phyloP scores from a whole-genome alignment of 1,140 invertebrate species.

The Drosophila nasuta region DNA sequence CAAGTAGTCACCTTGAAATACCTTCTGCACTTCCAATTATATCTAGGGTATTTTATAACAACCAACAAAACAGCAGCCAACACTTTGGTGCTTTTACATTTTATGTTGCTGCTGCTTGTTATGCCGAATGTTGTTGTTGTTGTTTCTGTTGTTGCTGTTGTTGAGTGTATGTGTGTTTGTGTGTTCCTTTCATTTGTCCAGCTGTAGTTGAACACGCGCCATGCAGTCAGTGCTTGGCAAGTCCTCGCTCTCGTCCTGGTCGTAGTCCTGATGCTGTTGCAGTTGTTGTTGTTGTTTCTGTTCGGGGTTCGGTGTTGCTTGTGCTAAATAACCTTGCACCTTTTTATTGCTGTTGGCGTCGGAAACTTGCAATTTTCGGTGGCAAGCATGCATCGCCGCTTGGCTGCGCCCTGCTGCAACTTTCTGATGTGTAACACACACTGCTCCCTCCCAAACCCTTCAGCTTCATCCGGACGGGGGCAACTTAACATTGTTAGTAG shows the following conservation, averaged over 20 bases:
- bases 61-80: conserved; percentile 51
- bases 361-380: conserved; percentile 76
- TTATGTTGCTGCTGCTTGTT: conserved; percentile 74
- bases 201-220: conserved; percentile 76
- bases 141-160: conserved; percentile 27
- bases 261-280: conserved; percentile 7
- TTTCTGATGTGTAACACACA: conserved; percentile 11
- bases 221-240: conserved; percentile 63
- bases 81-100: conserved; percentile 79
- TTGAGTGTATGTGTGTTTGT: conserved; percentile 39
- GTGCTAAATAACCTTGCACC: conserved; percentile 81
- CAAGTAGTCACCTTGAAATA: background rate
- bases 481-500: conserved; percentile 61
- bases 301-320: conserved; percentile 62
- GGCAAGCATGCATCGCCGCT: conserved; percentile 40
- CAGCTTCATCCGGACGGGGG: background rate
- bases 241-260: conserved; percentile 11
- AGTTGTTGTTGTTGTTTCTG: conserved; percentile 14
- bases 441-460: background rate
- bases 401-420: conserved; percentile 35
- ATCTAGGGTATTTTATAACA: conserved; percentile 32
- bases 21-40: background rate
- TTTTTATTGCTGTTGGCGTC: conserved; percentile 79
- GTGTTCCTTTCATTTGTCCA: conserved; percentile 76
- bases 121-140: conserved; percentile 61